These are phyloP conservation scores for Pecten maximus DNA, from an alignment of 2,888 invertebrate species.

Conservation along the genomic window DNA sequence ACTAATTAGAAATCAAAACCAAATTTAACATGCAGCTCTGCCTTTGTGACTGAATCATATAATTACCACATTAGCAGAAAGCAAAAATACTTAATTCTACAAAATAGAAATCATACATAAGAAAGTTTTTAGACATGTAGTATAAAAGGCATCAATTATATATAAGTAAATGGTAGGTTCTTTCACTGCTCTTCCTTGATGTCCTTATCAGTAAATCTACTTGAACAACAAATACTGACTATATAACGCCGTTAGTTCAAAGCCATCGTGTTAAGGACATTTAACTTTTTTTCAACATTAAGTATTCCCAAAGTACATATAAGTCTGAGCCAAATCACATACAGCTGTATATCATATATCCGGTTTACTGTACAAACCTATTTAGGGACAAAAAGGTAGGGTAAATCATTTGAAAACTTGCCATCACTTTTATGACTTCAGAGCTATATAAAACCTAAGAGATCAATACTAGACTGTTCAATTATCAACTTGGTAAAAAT, in stretches of 20 bases:
- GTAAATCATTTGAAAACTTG: neutral
- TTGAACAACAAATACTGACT: neutral
- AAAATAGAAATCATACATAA: too few species aligned
- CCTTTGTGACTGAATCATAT: too few species aligned
- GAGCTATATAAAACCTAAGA: neutral
- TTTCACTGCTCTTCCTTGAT: too few species aligned
- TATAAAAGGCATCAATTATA: too few species aligned
- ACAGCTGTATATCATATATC: neutral
- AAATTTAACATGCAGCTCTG: too few species aligned
- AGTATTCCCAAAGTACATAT: neutral
- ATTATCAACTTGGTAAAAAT: neutral
- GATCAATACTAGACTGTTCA: neutral
- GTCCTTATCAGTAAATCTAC: neutral
- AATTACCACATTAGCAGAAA: too few species aligned
- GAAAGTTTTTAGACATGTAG: too few species aligned
- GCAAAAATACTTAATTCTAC: too few species aligned
- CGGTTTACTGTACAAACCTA: neutral
- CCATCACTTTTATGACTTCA: neutral
- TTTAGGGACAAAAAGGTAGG: neutral
- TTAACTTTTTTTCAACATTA: neutral
- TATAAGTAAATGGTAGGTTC: too few species aligned
- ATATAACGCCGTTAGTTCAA: neutral
- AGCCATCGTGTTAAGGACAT: neutral
- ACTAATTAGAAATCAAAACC: too few species aligned
- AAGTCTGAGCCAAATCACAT: neutral